A percentile compares a stretch with the other conserved stretches of the same genome.
Evolutionary conservation across 1,140 invertebrate genomes (phyloP).

Genomic region (Euschistus heros): DNA sequence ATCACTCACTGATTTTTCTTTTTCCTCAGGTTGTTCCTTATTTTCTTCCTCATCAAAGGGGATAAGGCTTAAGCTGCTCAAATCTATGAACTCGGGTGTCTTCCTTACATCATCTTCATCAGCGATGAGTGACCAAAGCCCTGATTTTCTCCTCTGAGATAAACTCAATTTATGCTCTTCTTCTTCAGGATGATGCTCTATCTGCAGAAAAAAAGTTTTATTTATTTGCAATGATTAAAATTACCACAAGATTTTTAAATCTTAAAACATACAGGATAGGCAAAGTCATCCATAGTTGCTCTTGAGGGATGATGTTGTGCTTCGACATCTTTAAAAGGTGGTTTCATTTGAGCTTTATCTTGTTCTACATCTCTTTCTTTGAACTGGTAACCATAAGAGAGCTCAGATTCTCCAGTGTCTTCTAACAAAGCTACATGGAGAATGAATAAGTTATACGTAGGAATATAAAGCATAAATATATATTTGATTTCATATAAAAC

Average conservation of each 20-base stretch:
- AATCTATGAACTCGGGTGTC: too few species aligned
- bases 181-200: neutral
- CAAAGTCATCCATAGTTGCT: neutral
- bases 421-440: neutral
- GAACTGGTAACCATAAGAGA: neutral
- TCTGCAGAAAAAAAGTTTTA: neutral
- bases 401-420: neutral
- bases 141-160: neutral
- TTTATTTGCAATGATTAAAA: neutral
- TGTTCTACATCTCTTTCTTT: conserved; percentile 1
- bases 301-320: neutral
- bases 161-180: neutral
- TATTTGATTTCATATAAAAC: too few species aligned
- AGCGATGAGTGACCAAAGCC: neutral
- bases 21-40: too few species aligned
- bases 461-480: neutral
- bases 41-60: too few species aligned
- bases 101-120: neutral
- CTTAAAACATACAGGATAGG: neutral
- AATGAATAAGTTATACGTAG: neutral
- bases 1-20: too few species aligned
- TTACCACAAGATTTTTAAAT: neutral
- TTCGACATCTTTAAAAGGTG: neutral
- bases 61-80: too few species aligned
- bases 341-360: neutral